Base-by-base conservation (phyloP, 2,888 invertebrate genomes). In the Hirtodrosophila trivittata region DNA sequence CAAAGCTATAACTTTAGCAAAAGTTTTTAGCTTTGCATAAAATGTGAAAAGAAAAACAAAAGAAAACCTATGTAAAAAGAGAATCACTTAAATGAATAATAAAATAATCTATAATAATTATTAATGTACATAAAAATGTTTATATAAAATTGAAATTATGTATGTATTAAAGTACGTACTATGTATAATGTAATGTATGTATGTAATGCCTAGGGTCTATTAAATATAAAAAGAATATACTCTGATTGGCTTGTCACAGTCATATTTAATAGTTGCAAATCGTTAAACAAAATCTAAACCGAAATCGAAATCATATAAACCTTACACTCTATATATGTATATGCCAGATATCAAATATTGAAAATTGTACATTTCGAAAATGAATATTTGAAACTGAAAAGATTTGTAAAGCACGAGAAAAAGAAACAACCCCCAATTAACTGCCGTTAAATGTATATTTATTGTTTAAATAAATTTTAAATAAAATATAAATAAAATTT, bases 401-500 rank as follows among this genome's bases (percentile, higher is more conserved):
- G 64, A 81, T 74, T 75, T 81, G 75, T 69, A 73, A 70, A 58
- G 69, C 50, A 63, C 62, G 56, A 66, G 52, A 16, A 62, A 12
- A 13, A 25, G 9, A 45, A 39, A 49, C n/a, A n/a, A n/a, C n/a
- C n/a, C 66, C 69, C 68, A 65, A 59, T 73, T 75, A 78, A 85
- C 81, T 84, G 80, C 82, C 77, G 71, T 77, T 82, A 80, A 80
- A 80, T 73, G 76, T 85, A 85, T 76, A 72, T 75, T 76, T 75
- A 82, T 83, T 80, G 70, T 74, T 77, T 78, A 77, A 81, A 84
- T 80, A 75, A 76, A 82, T 76, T 73, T 65, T 69, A 73, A 21
- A 77, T 67, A 83, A 76, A 82, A 75, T 71, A 76, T 75, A 67
- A 71, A 3, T 21, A 58, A 62, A 57, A 57, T 46, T 46, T 42